Evolutionary conservation across 2,888 invertebrate species (phyloP).

Genomic region (Gymnocheta viridis): DNA sequence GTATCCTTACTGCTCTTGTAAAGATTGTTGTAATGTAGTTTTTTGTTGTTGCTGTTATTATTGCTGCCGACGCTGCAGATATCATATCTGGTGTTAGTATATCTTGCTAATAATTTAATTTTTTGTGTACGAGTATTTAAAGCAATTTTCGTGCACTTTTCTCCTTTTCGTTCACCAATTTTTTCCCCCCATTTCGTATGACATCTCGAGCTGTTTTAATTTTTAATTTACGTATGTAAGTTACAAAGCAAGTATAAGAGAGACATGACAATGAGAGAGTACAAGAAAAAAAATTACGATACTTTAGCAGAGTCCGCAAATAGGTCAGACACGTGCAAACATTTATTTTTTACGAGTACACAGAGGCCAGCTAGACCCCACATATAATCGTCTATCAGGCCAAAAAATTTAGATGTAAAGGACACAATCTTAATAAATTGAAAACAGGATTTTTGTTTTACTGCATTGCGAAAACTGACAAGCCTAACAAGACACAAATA

Average conservation of each 20-base stretch:
- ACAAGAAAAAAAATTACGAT: background rate
- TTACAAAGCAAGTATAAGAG: background rate
- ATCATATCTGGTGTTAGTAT: background rate
- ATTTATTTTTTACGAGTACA: constrained; percentile 27
- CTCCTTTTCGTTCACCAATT: background rate
- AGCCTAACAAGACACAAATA: constrained; percentile 1
- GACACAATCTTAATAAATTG: background rate
- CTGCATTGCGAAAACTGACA: constrained; percentile 68
- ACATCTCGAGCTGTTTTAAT: constrained; percentile 11
- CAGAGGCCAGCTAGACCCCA: background rate
- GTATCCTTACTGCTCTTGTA: background rate
- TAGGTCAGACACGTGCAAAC: constrained; percentile 69
- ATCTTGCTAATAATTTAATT: constrained; percentile 41
- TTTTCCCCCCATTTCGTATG: background rate
- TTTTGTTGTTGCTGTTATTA: background rate
- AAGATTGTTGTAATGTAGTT: background rate
- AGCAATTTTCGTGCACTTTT: background rate
- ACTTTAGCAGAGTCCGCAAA: constrained; percentile 50
- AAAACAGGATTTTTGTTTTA: constrained; percentile 25
- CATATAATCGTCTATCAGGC: background rate
- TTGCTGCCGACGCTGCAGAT: background rate
- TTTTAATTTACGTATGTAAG: background rate
- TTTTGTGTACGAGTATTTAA: constrained; percentile 6
- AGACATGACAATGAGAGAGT: constrained; percentile 4
- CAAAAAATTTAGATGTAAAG: background rate